Evolutionary conservation across 2,888 invertebrate genomes (phyloP).

Genomic region (Eupeodes latifasciatus): DNA sequence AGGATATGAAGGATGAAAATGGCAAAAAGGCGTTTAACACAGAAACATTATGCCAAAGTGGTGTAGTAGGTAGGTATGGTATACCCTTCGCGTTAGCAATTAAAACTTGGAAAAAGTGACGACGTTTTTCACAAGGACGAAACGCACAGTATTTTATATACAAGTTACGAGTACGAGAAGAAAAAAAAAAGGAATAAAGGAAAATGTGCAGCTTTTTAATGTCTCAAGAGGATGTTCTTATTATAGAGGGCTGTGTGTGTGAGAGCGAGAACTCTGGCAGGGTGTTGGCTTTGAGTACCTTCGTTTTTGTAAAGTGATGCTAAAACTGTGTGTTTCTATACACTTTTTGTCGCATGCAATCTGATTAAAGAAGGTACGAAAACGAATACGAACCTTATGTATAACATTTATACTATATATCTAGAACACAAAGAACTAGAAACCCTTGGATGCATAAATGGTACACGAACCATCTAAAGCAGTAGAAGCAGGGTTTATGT

Average conservation of each 20-base stretch:
- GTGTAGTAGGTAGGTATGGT: neutral
- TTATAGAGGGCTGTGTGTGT: neutral
- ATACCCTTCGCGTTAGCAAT: slow-evolving; percentile 57
- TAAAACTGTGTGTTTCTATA: slow-evolving; percentile 26
- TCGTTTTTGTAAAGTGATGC: slow-evolving; percentile 12
- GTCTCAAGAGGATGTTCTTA: slow-evolving; percentile 62
- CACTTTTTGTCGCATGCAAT: slow-evolving; percentile 36
- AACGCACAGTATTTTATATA: slow-evolving; percentile 8
- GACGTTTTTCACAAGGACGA: slow-evolving; percentile 51
- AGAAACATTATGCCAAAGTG: slow-evolving; percentile 33
- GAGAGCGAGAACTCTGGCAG: neutral
- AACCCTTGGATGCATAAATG: slow-evolving; percentile 26
- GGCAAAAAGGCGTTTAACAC: slow-evolving; percentile 14
- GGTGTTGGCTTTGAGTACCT: slow-evolving; percentile 19
- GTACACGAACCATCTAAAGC: neutral
- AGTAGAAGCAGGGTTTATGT: neutral
- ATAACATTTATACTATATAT: neutral
- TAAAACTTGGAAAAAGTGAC: slow-evolving; percentile 44
- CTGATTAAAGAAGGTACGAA: slow-evolving; percentile 16
- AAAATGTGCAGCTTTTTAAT: slow-evolving; percentile 64
- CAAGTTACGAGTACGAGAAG: neutral
- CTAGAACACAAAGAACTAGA: slow-evolving; percentile 15
- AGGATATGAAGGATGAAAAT: neutral
- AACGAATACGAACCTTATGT: slow-evolving; percentile 14
- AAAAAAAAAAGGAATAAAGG: neutral